These are phyloP conservation scores for Phyllostomus hastatus DNA, from an alignment of 2,113 vertebrate species.

Conservation along the genomic window DNA sequence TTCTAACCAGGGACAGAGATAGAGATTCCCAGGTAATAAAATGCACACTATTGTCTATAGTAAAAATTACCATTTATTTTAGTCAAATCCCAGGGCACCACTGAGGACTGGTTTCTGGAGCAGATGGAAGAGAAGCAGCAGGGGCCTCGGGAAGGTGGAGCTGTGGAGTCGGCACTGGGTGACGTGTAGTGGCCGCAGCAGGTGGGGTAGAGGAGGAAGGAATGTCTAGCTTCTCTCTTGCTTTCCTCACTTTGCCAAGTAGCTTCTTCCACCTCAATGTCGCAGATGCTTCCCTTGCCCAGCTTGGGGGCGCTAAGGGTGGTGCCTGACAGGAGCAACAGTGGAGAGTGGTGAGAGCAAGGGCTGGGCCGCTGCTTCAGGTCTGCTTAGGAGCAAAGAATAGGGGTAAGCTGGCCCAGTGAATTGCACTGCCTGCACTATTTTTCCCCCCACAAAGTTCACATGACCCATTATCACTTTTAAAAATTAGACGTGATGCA, in stretches of 20 bases:
- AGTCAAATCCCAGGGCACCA: background rate
- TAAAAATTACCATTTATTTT: background rate
- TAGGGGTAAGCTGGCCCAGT: background rate
- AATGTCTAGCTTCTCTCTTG: background rate
- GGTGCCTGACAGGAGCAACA: background rate
- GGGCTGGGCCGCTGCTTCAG: background rate
- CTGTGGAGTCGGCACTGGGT: background rate
- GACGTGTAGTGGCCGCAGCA: too few relatives aligned
- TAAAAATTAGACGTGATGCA: background rate
- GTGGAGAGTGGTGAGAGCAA: fast-evolving
- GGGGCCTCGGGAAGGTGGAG: background rate
- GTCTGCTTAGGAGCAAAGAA: background rate
- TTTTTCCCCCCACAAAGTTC: background rate
- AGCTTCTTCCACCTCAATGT: background rate
- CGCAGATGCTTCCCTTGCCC: background rate
- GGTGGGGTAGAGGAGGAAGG: background rate
- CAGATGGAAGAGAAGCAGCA: background rate
- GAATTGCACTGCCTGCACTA: too few relatives aligned
- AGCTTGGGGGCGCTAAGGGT: background rate
- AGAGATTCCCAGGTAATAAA: background rate
- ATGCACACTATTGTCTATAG: background rate
- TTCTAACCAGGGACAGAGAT: background rate
- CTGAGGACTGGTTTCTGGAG: background rate
- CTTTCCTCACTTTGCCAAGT: background rate
- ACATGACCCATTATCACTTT: background rate